Base-by-base conservation (phyloP, 2,888 invertebrate genomes). In the Diploptera punctata region DNA sequence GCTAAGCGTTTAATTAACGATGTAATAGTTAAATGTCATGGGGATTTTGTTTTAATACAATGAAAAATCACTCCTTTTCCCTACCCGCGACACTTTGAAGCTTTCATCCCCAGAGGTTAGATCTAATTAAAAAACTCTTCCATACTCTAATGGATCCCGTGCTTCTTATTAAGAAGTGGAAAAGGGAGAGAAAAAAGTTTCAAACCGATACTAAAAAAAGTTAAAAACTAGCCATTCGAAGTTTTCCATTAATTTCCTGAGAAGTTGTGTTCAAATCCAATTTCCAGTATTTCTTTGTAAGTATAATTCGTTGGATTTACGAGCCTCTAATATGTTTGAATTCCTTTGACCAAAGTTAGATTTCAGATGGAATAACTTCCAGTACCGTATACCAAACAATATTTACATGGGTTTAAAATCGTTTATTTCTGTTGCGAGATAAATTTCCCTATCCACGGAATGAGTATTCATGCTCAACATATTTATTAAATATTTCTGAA, bases 1-100 rank as follows among this genome's bases (percentile, higher is more conserved):
- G 24, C 52, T 24, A 4, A 24, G 19, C 24, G 19, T 52, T 24
- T 52, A 52, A 52, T 13, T 24, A 24, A 52, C 24, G 52, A 52
- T 16, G 24, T 2, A 24, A 24, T 24, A 24, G 52, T 52, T 52
- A 24, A 19, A 21, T 21, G 4, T 21, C 7, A 3, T 0, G 24
- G 24, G 52, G 24, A 52, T 52, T 24, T 24, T 52, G 52, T 24
- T 52, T 52, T 52, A 52, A 52, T 52, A 52, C 52, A 24, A 52
- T 24, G 10, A 52, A 24, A 52, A 3, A 52, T 24, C 4, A 4
- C 21, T 10, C 2, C 7, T 13, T 24, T 1, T 24, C 13, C 13
- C 24, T 13, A 5, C 52, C 24, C 21, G 21, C 3, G 10, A 52
- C 24, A 13, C 52, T 52, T 18, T 4, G 24, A 13, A 52, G 13